Evolutionary conservation across 2,113 vertebrate species (phyloP), one percentile per base, ranked within the genome.

Genomic region (Andinoacara biseriatus): DNA sequence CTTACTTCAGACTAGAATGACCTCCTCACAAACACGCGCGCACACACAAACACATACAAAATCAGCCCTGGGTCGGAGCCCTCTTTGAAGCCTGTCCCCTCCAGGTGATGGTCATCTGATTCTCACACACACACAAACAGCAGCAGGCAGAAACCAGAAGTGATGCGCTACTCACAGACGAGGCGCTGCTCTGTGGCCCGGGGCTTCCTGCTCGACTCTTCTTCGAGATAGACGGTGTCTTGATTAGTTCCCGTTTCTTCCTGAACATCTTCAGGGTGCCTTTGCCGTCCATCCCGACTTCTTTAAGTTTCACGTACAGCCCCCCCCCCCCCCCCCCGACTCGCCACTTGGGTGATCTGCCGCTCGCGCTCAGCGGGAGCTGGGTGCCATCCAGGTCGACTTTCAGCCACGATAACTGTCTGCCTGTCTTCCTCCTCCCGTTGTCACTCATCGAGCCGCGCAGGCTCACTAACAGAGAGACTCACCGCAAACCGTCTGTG

Each of bases 211-310:
- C 96, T 85, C 97, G 93, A 94, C 95, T 97, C 93, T 97, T 99
- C 95, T 99, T 99, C 13, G 97, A 98, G 95, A 99, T 97, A 69
- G 98, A 98, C 3, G 97, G 97, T 14, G 98, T 97, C 94, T 99
- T 99, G 35, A 98, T 99, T 52, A 99, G 90, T 86, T 99, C 98
- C 15, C 97, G 95, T 63, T 97, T 99, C 93, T 98, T 99, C 91
- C 97, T 95, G 95, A 99, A 99, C 97, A 99, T 98, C 90, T 95
- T 94, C 74, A 95, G 87, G 3, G 91, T 94, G 20, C 87, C 87
- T 78, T 94, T 94, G 1, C 92, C 90, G 90, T 94, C 94, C 91
- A 92, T 94, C 20, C 88, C 60, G 88, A 76, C 90, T 54, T 89
- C 83, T 87, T 86, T 86, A 10, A 94, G 74, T 75, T 92, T 92